These are phyloP conservation scores for Poeciliopsis retropinna DNA, from an alignment of 2,113 vertebrate species.

Conservation along the genomic window DNA sequence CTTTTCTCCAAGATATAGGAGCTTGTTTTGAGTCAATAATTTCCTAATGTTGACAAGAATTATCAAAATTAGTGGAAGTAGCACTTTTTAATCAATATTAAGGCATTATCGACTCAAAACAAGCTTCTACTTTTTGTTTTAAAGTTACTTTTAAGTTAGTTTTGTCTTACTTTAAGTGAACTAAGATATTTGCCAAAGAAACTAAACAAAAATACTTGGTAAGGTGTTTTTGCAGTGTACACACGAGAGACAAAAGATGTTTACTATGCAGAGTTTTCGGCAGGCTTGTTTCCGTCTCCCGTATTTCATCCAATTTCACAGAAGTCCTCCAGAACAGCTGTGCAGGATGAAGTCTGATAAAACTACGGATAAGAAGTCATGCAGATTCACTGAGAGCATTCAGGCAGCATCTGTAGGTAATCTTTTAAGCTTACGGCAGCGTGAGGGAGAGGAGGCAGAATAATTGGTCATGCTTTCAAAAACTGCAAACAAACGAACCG, in stretches of 20 bases:
- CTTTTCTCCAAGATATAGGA: too few species aligned
- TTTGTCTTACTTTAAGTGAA: too few species aligned
- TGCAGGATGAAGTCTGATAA: slow-evolving; percentile 20
- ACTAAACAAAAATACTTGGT: too few species aligned
- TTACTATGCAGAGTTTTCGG: neutral
- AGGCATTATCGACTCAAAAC: too few species aligned
- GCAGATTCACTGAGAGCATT: slow-evolving; percentile 44
- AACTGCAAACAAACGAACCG: neutral
- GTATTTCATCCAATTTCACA: slow-evolving; percentile 1
- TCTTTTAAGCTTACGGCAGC: slow-evolving; percentile 8
- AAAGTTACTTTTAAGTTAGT: too few species aligned
- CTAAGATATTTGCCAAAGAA: too few species aligned
- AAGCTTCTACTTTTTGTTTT: too few species aligned
- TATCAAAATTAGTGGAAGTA: too few species aligned
- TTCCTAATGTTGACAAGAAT: too few species aligned
- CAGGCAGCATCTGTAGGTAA: slow-evolving; percentile 16
- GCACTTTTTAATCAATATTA: too few species aligned
- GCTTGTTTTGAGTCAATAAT: too few species aligned
- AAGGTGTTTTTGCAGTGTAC: too few species aligned
- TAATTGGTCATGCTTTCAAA: neutral
- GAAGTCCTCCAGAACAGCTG: slow-evolving; percentile 20
- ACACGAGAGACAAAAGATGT: neutral
- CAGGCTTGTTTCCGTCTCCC: neutral
- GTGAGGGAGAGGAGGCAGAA: neutral
- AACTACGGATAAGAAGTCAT: neutral